Evolutionary conservation across 2,888 invertebrate species (phyloP), one percentile per base, ranked within the genome.

Genomic region (Timandra comae): DNA sequence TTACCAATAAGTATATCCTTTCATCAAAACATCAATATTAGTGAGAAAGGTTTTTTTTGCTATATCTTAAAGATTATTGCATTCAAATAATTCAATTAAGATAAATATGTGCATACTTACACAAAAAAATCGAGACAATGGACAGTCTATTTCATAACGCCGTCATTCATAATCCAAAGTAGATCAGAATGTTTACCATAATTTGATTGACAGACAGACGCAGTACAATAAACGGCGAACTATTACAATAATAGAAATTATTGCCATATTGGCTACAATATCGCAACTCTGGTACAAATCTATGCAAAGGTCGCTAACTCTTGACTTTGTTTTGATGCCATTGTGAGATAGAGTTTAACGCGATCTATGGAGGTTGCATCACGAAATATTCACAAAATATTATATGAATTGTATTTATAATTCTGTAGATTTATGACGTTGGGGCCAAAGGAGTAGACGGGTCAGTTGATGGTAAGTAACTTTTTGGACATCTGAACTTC

Each of bases 161-260:
- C 35, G 35, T n/a, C n/a, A n/a, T 12, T 42, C 32, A 49, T 38
- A 49, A 43, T 43, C 41, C 62, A 63, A 78, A 69, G 64, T 76
- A 73, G 76, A 77, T 75, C 80, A 71, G 48, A 69, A 61, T 61
- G 64, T 69, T 75, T 60, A 75, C 73, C 75, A 72, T 63, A 65
- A 71, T 53, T 68, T 80, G 82, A 84, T 78, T 80, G 84, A 82
- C 84, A 81, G 79, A 43, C 57, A 57, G 65, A 65, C 70, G 66
- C 56, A 56, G 61, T 59, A 74, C 70, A 72, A 71, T 72, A 66
- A 70, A 58, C 60, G 63, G 67, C 76, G 71, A 81, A 77, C 77
- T 78, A 78, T 74, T 72, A 74, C 70, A 49, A 52, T 56, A 56
- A 46, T 56, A 56, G 56, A 63, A 33, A 74, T 72, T 76, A 78